Evolutionary conservation across 1,140 invertebrate species (phyloP).

Genomic region (Matsumurasca onukii): DNA sequence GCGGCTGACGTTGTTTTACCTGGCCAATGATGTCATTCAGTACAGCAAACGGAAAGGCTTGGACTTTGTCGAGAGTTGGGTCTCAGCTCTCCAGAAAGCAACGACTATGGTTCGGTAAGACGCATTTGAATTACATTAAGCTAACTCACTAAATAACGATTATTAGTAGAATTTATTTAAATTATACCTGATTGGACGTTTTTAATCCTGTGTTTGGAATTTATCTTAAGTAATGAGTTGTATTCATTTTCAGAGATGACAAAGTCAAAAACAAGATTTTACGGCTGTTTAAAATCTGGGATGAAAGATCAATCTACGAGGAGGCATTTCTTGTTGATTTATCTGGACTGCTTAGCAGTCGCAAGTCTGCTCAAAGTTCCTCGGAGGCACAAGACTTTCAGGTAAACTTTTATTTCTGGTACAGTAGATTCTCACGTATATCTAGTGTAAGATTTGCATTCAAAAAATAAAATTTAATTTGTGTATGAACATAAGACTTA

Average conservation of each 20-base stretch:
- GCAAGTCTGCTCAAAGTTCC: constrained; percentile 53
- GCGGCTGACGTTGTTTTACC: constrained; percentile 85
- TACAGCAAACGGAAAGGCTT: constrained; percentile 90
- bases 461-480: too few species aligned
- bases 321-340: constrained; percentile 84
- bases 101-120: constrained; percentile 81
- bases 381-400: constrained; percentile 59
- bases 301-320: constrained; percentile 84
- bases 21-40: constrained; percentile 95
- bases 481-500: too few species aligned
- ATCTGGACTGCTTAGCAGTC: constrained; percentile 68
- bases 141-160: neutral
- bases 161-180: neutral
- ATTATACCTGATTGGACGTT: too few species aligned
- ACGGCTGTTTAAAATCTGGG: constrained; percentile 93
- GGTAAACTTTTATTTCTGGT: too few species aligned
- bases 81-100: constrained; percentile 84
- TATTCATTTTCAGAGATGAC: constrained; percentile 79
- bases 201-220: too few species aligned
- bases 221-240: too few species aligned
- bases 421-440: too few species aligned
- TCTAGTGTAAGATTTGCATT: too few species aligned
- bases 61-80: constrained; percentile 89
- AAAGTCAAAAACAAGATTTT: constrained; percentile 83
- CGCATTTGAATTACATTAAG: neutral